Evolutionary conservation across 2,888 invertebrate species (phyloP), one percentile per base, ranked within the genome.

Genomic region (Andrena bucephala): DNA sequence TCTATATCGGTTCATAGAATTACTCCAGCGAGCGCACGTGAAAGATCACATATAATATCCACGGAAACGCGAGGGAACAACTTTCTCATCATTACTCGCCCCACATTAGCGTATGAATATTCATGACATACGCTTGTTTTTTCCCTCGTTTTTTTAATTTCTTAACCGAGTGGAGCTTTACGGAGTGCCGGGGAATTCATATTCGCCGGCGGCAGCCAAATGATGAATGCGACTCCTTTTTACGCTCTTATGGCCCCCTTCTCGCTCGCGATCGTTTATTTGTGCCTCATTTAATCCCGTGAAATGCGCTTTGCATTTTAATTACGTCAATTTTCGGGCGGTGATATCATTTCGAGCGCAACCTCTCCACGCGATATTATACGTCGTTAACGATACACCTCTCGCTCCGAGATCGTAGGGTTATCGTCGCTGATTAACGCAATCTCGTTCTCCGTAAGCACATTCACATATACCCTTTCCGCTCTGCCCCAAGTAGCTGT

Each of bases 61-160:
- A 52, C 13, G 13, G 36, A 3, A 13, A 73, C 62, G n/a, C 24
- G 2, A 29, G 60, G 62, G 13, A 63, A 69, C 68, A 76, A 79
- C 76, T 57, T 63, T 79, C 50, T 76, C 59, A 36, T 76, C 69
- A 36, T 75, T 76, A 79, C 65, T 76, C 50, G 24, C 36, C 48
- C 59, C 36, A 69, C 57, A 76, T 79, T 79, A 69, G 57, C 79
- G 65, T 36, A 65, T 76, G 76, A 76, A 79, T 79, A 79, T 79
- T 79, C 79, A 79, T 59, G 4, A 42, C 57, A 48, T 13, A 50
- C 36, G 48, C 10, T 52, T n/a, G 16, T 63, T 29, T 13, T 24
- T 27, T 5, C 13, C 16, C 42, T 3, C 36, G 16, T 52, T 62
- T 52, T 48, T 50, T n/a, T 20, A 60, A 42, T 75, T 62, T 54